Evolutionary conservation across 1,140 invertebrate genomes (phyloP), one percentile per base, ranked within the genome.

Genomic region (Leptestheria dahalacensis): DNA sequence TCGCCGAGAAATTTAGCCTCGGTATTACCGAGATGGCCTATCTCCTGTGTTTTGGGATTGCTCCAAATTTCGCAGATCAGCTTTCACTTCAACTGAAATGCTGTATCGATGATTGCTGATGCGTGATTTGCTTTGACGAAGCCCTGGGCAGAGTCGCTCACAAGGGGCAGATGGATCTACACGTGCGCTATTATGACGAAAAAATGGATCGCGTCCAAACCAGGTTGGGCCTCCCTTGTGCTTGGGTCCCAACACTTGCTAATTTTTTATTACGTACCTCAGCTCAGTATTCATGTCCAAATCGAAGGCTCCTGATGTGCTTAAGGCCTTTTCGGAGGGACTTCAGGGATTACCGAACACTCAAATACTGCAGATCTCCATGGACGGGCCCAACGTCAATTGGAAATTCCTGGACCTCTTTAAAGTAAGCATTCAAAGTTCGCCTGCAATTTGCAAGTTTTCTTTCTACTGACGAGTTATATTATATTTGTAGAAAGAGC

Each of bases 331-430:
- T 60, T 29, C 53, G 20, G 54, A 28, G 21, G 57, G 24, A 23
- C 46, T 61, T 25, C 20, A 12, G 15, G 50, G 54, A 25, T 28
- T 64, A 28, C 52, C 62, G 6, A 33, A 59, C 46, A 41, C 23
- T 26, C 66, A 65, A 23, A 10, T 67, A 15, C 10, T 66, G n/a
- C 65, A 66, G 33, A 3, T 67, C 23, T 62, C 65, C 23, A 67
- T 66, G 65, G 66, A 67, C 65, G 66, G 65, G 21, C 65, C 65
- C 48, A 62, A 64, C 55, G 66, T 66, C 1, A 66, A 67, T 48
- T 67, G 61, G 65, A 59, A 53, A 56, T 24, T 61, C 18, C 63
- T 62, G 33, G 55, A 62, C 24, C 29, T 47, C 20, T 21, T 66
- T 10, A 24, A 61, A n/a, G 48, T 20, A 25, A 0, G 62, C 64